These are phyloP conservation scores for Melitaea athalia DNA, from an alignment of 2,888 invertebrate species.

Conservation along the genomic window DNA sequence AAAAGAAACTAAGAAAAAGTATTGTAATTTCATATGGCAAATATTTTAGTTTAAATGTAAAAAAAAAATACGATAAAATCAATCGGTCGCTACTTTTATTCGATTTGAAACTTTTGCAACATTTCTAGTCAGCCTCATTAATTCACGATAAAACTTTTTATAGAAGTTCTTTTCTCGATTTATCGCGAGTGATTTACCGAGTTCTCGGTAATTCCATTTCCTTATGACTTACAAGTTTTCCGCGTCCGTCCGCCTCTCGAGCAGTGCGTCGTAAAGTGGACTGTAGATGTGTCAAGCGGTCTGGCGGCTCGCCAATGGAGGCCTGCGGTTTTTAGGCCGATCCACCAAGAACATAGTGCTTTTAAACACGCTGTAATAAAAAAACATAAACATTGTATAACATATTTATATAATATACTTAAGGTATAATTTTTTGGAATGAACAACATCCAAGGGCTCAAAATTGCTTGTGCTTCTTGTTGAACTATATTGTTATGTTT, in stretches of 20 bases:
- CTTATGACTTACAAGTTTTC: conserved; percentile 28
- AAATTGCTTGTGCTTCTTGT: too few relatives aligned
- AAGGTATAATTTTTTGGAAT: too few relatives aligned
- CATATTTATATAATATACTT: not conserved
- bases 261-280: conserved; percentile 52
- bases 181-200: conserved; percentile 28
- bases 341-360: conserved; percentile 21
- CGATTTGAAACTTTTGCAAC: conserved; percentile 16
- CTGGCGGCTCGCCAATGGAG: conserved; percentile 59
- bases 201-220: conserved; percentile 23
- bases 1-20: too few relatives aligned
- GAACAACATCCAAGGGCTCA: too few relatives aligned
- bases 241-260: conserved; percentile 21
- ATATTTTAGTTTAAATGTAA: not conserved
- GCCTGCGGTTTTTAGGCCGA: conserved; percentile 29
- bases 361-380: conserved; percentile 14
- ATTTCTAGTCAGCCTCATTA: conserved; percentile 25
- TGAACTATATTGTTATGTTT: too few relatives aligned
- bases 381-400: not conserved
- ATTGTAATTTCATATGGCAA: not conserved
- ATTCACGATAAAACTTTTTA: conserved; percentile 26
- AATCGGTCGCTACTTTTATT: conserved; percentile 15
- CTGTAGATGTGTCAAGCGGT: conserved; percentile 60
- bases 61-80: conserved; percentile 17
- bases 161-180: conserved; percentile 28